Evolutionary conservation across 1,140 invertebrate species (phyloP), one percentile per base, ranked within the genome.

Genomic region (Scaptomyza montana): DNA sequence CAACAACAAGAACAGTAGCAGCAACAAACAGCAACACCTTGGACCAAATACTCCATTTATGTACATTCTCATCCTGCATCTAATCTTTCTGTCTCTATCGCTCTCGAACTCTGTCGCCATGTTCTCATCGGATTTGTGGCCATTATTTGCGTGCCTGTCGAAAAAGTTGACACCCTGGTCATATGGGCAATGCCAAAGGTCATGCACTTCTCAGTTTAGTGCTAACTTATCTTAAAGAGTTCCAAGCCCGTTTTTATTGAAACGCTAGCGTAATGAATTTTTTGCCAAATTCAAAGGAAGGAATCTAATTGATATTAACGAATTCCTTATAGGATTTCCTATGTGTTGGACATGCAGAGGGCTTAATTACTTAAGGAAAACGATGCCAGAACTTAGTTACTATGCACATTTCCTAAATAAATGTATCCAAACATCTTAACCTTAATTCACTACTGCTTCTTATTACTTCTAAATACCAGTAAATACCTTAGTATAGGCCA

Each of bases 81-180:
- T 16, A n/a, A 62, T 28, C n/a, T 21, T 25, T 12, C 39, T 10
- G 7, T 41, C 61, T 50, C 63, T 64, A 45, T 21, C 39, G 21
- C 30, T 33, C n/a, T 13, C 36, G 19, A 25, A 16, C 16, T 13
- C 16, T 53, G 10, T 21, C 66, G 19, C 39, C 10, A 7, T 30
- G 4, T 50, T 41, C 21, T 19, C 30, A 21, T 30, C 55, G 43
- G 61, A 61, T 73, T 68, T 73, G 61, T 68, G 64, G 28, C 64
- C 56, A 73, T 68, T 73, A 73, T 73, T 73, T 73, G 70, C 70
- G 56, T 55, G 65, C 33, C 64, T 73, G 70, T 73, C 70, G 70
- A 68, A 73, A 68, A 73, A 73, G 56, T 73, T 73, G 45, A 33
- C 50, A 68, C 51, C 33, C 56, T 45, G 55, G 55, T 55, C 69